These are phyloP conservation scores for Cydia pomonella DNA, from an alignment of 1,140 invertebrate genomes.

Conservation along the genomic window DNA sequence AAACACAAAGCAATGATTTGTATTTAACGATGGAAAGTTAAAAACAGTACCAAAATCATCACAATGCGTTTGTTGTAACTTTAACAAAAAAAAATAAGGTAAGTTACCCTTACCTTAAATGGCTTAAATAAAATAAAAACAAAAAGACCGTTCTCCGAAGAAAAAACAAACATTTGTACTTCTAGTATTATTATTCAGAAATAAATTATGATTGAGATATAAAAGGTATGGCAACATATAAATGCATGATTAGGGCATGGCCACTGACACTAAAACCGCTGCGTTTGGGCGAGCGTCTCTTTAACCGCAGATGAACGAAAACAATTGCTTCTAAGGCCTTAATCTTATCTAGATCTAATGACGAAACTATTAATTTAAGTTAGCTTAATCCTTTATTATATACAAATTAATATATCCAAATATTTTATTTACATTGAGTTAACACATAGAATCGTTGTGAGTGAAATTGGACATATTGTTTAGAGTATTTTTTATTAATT, in stretches of 20 bases:
- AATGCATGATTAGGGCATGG: constrained; percentile 38
- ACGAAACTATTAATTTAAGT: constrained; percentile 26
- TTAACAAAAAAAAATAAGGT: background rate
- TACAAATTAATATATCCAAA: constrained; percentile 13
- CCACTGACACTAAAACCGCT: constrained; percentile 26
- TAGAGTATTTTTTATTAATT: background rate
- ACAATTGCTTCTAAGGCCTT: constrained; percentile 6
- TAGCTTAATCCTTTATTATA: constrained; percentile 26
- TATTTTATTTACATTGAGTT: constrained; percentile 23
- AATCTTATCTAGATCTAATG: background rate
- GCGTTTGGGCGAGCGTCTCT: constrained; percentile 15
- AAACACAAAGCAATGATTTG: constrained; percentile 5
- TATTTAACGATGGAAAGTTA: background rate
- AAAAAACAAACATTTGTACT: background rate
- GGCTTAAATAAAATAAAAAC: background rate
- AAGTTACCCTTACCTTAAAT: background rate
- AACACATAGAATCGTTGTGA: constrained; percentile 27
- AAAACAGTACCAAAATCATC: background rate
- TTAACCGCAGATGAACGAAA: constrained; percentile 1
- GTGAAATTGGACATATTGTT: constrained; percentile 12
- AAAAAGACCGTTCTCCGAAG: background rate
- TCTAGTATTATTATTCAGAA: background rate
- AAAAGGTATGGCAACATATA: constrained; percentile 42
- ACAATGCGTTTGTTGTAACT: background rate
- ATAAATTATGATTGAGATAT: background rate